These are phyloP conservation scores for Syngnathus scovelli DNA, from an alignment of 2,113 vertebrate species.

Conservation along the genomic window DNA sequence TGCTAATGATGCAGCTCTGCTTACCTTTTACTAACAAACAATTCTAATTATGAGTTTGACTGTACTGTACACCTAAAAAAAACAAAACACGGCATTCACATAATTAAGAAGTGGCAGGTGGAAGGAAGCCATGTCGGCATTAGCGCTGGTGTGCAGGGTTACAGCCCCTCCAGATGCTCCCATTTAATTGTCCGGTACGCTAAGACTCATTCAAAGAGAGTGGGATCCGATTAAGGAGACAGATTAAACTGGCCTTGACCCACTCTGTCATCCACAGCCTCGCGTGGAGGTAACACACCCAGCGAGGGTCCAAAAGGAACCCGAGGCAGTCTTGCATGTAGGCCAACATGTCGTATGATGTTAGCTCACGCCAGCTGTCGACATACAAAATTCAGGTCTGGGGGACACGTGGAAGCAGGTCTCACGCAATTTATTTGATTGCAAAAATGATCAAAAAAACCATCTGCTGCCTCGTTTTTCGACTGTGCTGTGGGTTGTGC, in stretches of 20 bases:
- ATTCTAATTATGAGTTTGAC: neutral
- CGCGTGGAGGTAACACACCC: neutral
- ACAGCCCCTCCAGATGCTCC: slow-evolving; percentile 6
- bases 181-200: slow-evolving; percentile 6
- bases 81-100: neutral
- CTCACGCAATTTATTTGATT: neutral
- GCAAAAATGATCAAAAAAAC: neutral
- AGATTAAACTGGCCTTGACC: slow-evolving; percentile 5
- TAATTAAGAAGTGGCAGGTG: slow-evolving; percentile 1
- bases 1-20: neutral
- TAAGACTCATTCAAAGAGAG: slow-evolving; percentile 11
- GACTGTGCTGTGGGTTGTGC: too few species aligned
- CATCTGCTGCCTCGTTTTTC: neutral
- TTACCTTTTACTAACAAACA: neutral
- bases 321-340: slow-evolving; percentile 35
- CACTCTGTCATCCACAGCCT: slow-evolving; percentile 2
- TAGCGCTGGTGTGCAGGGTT: slow-evolving; percentile 1
- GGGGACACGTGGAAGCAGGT: neutral
- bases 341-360: slow-evolving; percentile 37
- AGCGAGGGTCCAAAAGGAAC: slow-evolving; percentile 18
- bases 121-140: neutral
- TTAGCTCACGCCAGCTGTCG: slow-evolving; percentile 30
- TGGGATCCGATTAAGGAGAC: neutral
- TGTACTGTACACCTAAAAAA: neutral
- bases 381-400: neutral